A percentile compares a stretch with the other conserved stretches of the same genome.
phyloP scores from a whole-genome alignment of 2,888 invertebrate genomes.

The Thalpophila matura region DNA sequence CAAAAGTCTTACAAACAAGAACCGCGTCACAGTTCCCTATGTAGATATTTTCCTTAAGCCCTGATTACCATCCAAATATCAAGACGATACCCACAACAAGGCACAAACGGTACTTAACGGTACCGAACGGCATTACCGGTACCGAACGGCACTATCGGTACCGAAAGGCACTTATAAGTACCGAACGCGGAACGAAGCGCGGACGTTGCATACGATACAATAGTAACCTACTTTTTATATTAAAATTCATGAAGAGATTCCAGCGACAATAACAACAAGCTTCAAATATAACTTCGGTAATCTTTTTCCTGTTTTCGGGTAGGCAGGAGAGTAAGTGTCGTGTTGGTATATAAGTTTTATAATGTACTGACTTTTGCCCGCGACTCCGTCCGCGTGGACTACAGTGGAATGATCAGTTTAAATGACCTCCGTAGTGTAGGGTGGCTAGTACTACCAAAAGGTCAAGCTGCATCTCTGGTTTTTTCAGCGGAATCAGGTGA shows the following conservation, averaged over 20 bases:
- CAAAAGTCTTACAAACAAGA: neutral
- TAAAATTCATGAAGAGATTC: slow-evolving; percentile 61
- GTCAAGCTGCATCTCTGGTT: no score
- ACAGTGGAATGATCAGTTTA: no score
- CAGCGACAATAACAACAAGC: slow-evolving; percentile 38
- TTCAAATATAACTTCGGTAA: slow-evolving; percentile 38
- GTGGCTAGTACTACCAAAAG: no score
- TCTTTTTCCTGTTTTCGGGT: slow-evolving; percentile 47
- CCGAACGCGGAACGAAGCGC: slow-evolving; percentile 1
- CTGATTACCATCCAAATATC: slow-evolving; percentile 46
- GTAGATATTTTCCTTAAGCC: slow-evolving; percentile 1
- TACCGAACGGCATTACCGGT: slow-evolving; percentile 16
- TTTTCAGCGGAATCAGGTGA: no score
- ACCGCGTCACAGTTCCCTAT: neutral
- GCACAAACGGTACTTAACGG: slow-evolving; percentile 6
- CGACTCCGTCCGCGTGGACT: no score
- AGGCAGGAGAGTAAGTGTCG: slow-evolving; percentile 19
- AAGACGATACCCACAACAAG: slow-evolving; percentile 5
- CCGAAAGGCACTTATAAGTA: neutral
- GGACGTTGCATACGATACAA: slow-evolving; percentile 26
- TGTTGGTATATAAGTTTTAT: slow-evolving; percentile 19
- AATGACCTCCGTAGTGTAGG: no score
- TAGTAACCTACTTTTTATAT: slow-evolving; percentile 30
- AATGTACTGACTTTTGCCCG: no score
- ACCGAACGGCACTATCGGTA: slow-evolving; percentile 20